Conservation (phyloP, 2,113 vertebrate genomes). For the Herpetotheres cachinnans region DNA sequence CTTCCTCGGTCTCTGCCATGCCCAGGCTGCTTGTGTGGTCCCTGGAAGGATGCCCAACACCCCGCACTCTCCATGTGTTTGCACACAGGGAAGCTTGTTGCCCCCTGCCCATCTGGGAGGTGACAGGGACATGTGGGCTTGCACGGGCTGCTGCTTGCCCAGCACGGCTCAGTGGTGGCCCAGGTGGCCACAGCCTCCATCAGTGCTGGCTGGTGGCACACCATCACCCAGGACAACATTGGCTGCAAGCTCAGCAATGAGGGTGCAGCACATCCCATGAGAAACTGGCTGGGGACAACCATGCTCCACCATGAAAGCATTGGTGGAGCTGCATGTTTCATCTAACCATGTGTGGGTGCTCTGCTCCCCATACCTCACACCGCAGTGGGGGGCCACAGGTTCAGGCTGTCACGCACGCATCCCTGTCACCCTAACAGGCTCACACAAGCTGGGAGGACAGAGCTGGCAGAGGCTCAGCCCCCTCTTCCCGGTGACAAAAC, state of each 20-base stretch:
- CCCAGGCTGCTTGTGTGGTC: neutral
- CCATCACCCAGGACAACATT: neutral
- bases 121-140: neutral
- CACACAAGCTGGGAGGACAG: neutral
- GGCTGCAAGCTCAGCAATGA: neutral
- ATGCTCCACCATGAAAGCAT: neutral
- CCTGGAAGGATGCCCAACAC: neutral
- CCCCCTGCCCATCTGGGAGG: neutral
- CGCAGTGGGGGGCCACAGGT: too few relatives aligned
- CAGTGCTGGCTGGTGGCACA: neutral
- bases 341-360: neutral
- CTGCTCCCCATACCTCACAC: neutral
- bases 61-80: neutral
- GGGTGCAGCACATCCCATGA: rapidly evolving
- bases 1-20: neutral
- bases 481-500: neutral
- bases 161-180: neutral
- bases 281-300: neutral
- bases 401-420: neutral
- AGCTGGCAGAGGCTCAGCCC: neutral
- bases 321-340: neutral
- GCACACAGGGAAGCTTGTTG: neutral
- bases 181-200: neutral
- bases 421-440: neutral
- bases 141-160: neutral